Conservation (phyloP, 2,888 invertebrate species). For the Diplazon laetatorius region DNA sequence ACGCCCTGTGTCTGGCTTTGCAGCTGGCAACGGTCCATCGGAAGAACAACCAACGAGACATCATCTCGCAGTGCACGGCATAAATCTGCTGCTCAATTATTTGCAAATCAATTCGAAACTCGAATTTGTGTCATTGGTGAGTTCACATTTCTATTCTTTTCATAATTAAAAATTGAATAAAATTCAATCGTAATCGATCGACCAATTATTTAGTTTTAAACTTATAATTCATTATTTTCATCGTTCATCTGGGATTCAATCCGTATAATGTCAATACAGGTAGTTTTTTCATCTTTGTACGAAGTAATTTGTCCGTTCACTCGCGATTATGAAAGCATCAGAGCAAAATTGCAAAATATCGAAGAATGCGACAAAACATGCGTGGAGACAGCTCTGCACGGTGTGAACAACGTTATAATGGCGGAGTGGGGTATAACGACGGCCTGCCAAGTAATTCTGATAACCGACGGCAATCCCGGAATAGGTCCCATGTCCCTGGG, state of each 20-base stretch:
- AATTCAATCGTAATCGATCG: neutral
- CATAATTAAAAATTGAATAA: neutral
- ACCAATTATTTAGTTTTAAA: no score
- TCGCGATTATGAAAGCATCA: slow-evolving; percentile 92
- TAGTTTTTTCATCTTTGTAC: slow-evolving; percentile 83
- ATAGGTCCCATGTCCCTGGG: slow-evolving; percentile 87
- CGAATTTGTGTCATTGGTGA: slow-evolving; percentile 89
- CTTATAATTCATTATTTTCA: no score
- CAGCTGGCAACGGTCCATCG: slow-evolving; percentile 78
- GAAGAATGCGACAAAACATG: slow-evolving; percentile 95
- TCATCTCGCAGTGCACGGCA: slow-evolving; percentile 87
- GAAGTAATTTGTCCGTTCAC: slow-evolving; percentile 93
- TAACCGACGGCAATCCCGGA: slow-evolving; percentile 91
- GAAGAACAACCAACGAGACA: slow-evolving; percentile 85
- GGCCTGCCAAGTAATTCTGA: slow-evolving; percentile 90
- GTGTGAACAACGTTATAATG: slow-evolving; percentile 90
- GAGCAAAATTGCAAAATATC: slow-evolving; percentile 88
- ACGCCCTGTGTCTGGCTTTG: slow-evolving; percentile 84
- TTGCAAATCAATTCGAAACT: slow-evolving; percentile 86
- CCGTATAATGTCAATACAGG: slow-evolving; percentile 79
- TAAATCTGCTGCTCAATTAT: slow-evolving; percentile 87
- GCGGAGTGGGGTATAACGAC: slow-evolving; percentile 96
- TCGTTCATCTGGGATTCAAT: neutral
- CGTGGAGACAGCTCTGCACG: slow-evolving; percentile 90
- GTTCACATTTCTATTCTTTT: slow-evolving; percentile 63